Percentiles rank a stretch among this genome's conserved stretches.
Evolutionary conservation across 2,888 invertebrate genomes (phyloP).

Genomic region (Aphrophora alni): DNA sequence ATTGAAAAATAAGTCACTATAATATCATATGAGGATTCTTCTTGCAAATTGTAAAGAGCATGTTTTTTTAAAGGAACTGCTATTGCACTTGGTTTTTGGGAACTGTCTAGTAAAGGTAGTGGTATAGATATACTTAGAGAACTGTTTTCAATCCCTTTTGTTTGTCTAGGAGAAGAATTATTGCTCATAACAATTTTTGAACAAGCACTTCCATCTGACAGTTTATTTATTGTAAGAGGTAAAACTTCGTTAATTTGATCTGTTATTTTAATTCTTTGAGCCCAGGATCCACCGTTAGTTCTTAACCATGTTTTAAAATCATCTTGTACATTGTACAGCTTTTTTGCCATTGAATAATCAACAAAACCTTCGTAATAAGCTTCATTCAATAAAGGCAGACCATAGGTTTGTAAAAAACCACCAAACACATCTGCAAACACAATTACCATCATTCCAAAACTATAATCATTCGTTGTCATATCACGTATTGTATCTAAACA

Average conservation of each 20-base stretch:
- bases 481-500: constrained; percentile 3
- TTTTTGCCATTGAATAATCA: constrained; percentile 62
- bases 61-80: constrained; percentile 66
- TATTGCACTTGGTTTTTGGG: constrained; percentile 62
- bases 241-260: constrained; percentile 45
- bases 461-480: constrained; percentile 32
- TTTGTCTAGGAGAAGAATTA: not conserved
- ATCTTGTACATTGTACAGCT: constrained; percentile 63
- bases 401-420: constrained; percentile 63
- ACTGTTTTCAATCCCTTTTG: not conserved
- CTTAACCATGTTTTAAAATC: constrained; percentile 64
- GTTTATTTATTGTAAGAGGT: constrained; percentile 48
- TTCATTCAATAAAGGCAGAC: constrained; percentile 66
- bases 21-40: constrained; percentile 58
- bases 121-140: constrained; percentile 56
- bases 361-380: constrained; percentile 69
- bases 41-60: constrained; percentile 60
- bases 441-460: constrained; percentile 36
- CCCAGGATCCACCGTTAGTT: constrained; percentile 68
- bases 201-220: not conserved
- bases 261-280: constrained; percentile 52
- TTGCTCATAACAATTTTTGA: not conserved
- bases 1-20: constrained; percentile 64
- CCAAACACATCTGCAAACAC: constrained; percentile 50
- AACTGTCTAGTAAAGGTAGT: constrained; percentile 67